Conservation (phyloP, 2,888 invertebrate genomes). For the Zygogramma bicolorata region DNA sequence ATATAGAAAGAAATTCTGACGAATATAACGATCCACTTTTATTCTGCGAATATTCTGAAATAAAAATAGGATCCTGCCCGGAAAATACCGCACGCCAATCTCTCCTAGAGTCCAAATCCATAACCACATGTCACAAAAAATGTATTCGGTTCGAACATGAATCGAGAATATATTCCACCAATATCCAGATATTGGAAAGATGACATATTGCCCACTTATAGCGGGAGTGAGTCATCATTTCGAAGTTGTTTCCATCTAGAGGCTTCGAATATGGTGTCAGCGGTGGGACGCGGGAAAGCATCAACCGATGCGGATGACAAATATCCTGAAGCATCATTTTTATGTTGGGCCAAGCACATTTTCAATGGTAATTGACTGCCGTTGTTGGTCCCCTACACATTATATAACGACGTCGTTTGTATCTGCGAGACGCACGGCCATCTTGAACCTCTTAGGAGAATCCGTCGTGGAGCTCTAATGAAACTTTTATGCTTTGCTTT, state of each 20-base stretch:
- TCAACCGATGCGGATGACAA: constrained; percentile 53
- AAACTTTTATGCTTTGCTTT: neutral
- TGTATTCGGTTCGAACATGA: neutral
- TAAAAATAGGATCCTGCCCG: neutral
- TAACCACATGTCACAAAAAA: constrained; percentile 5
- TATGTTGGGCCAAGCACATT: constrained; percentile 49
- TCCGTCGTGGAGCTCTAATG: neutral
- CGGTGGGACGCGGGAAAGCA: constrained; percentile 52
- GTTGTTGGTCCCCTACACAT: constrained; percentile 40
- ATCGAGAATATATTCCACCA: constrained; percentile 9
- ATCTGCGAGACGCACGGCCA: constrained; percentile 48
- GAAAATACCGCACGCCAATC: neutral
- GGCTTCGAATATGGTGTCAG: constrained; percentile 51
- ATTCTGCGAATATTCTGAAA: neutral
- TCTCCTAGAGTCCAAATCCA: neutral
- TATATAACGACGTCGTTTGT: constrained; percentile 58
- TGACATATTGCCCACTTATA: constrained; percentile 33
- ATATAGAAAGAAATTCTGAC: neutral
- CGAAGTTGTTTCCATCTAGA: constrained; percentile 35
- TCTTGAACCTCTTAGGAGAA: constrained; percentile 45
- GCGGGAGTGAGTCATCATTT: constrained; percentile 33
- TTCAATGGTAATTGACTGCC: constrained; percentile 56
- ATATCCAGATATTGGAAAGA: constrained; percentile 26
- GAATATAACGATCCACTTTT: neutral
- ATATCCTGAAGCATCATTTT: constrained; percentile 55